Conservation (phyloP, 2,888 invertebrate species). For the Patella pellucida region DNA sequence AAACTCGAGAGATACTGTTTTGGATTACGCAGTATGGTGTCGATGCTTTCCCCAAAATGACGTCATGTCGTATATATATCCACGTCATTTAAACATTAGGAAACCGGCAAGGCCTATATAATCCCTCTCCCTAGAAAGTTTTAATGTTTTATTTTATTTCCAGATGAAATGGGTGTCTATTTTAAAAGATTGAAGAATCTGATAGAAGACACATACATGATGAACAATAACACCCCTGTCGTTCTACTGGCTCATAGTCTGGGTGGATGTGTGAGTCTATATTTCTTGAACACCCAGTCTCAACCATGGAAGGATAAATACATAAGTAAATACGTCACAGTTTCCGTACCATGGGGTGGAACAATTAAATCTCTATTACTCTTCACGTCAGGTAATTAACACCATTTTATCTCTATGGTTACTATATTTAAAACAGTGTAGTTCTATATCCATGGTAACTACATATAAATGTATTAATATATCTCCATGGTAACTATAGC, state of each 20-base stretch:
- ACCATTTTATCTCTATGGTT: too few relatives aligned
- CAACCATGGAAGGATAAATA: conserved; percentile 91
- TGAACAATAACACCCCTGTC: conserved; percentile 83
- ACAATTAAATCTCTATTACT: conserved; percentile 95
- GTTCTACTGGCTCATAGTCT: conserved; percentile 94
- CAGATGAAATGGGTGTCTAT: conserved; percentile 89
- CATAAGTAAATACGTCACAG: conserved; percentile 83
- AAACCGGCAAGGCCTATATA: too few relatives aligned
- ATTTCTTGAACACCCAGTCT: conserved; percentile 85
- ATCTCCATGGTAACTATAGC: too few relatives aligned
- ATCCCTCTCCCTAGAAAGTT: too few relatives aligned
- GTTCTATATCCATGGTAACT: too few relatives aligned
- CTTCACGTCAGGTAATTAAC: conserved; percentile 85
- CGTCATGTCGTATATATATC: too few relatives aligned
- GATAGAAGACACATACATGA: conserved; percentile 85
- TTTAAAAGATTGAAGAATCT: conserved; percentile 83
- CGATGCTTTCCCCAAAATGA: too few relatives aligned
- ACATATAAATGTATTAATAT: too few relatives aligned
- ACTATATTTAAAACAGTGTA: too few relatives aligned
- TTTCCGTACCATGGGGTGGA: conserved; percentile 96
- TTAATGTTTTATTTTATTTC: conserved; percentile 48
- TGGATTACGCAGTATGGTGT: too few relatives aligned
- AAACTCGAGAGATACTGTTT: too few relatives aligned
- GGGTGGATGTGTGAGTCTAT: conserved; percentile 91
- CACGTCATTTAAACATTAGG: too few relatives aligned